These are phyloP conservation scores for Malthinus seriepunctatus DNA, from an alignment of 2,888 invertebrate species.

Conservation along the genomic window DNA sequence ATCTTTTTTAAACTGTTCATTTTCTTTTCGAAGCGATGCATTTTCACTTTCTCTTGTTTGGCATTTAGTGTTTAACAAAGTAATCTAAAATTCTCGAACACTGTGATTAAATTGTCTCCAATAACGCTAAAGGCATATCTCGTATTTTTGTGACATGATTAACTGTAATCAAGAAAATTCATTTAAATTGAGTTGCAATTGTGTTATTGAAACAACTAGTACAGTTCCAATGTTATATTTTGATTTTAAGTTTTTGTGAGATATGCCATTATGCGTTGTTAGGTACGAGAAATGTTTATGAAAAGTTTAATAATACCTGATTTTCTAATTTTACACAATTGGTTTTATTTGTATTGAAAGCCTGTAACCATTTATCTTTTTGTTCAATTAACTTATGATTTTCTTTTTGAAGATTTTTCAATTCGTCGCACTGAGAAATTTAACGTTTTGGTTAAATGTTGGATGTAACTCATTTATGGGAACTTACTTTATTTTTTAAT, in stretches of 20 bases:
- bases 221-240: too few relatives aligned
- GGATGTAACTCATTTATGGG: not conserved
- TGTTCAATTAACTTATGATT: slow-evolving; percentile 45
- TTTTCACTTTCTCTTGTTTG: slow-evolving; percentile 50
- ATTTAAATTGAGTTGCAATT: too few relatives aligned
- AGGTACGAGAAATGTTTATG: not conserved
- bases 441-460: slow-evolving; percentile 7
- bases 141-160: too few relatives aligned
- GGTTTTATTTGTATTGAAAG: slow-evolving; percentile 43
- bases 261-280: too few relatives aligned
- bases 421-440: slow-evolving; percentile 45
- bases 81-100: slow-evolving; percentile 34
- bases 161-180: too few relatives aligned
- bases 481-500: slow-evolving; percentile 43
- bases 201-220: too few relatives aligned
- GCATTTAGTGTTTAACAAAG: slow-evolving; percentile 41
- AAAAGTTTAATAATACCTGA: slow-evolving; percentile 37
- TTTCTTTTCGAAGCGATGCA: slow-evolving; percentile 51
- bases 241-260: too few relatives aligned
- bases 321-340: slow-evolving; percentile 46
- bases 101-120: not conserved
- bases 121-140: too few relatives aligned
- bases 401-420: slow-evolving; percentile 47
- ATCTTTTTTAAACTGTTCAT: slow-evolving; percentile 56
- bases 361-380: slow-evolving; percentile 51